Evolutionary conservation across 2,888 invertebrate species (phyloP).

Genomic region (Onchidella celtica): DNA sequence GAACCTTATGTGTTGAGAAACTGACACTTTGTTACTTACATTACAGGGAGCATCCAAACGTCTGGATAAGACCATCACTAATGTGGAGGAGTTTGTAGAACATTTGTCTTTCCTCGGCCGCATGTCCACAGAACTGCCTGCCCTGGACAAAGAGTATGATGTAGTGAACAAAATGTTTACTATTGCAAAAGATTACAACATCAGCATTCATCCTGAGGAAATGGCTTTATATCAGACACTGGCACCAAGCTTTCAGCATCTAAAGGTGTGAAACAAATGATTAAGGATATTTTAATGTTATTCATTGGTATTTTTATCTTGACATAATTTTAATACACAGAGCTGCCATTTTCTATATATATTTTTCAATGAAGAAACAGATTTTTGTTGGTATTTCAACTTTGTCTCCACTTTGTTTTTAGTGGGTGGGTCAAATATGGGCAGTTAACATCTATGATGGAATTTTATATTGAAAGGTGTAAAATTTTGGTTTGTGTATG

Average conservation of each 20-base stretch:
- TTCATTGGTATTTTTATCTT: not conserved
- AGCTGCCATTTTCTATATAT: not conserved
- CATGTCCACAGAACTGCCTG: slow-evolving; percentile 77
- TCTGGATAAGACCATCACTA: slow-evolving; percentile 75
- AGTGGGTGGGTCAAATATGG: no score
- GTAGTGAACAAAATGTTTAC: slow-evolving; percentile 79
- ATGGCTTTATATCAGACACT: slow-evolving; percentile 79
- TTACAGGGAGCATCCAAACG: slow-evolving; percentile 78
- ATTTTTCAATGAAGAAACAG: no score
- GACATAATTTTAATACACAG: not conserved
- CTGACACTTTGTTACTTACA: no score
- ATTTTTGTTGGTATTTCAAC: no score
- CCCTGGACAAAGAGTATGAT: slow-evolving; percentile 78
- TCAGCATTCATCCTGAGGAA: slow-evolving; percentile 75
- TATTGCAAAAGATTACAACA: slow-evolving; percentile 77
- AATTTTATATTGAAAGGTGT: no score
- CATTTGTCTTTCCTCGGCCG: slow-evolving; percentile 79
- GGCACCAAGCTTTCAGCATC: slow-evolving; percentile 78
- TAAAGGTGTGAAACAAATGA: no score
- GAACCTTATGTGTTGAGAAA: no score
- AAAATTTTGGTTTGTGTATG: no score
- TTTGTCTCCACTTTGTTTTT: no score
- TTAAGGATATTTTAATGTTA: no score
- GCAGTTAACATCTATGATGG: no score
- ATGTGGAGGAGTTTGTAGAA: slow-evolving; percentile 80